Evolutionary conservation across 1,140 invertebrate genomes (phyloP).

Genomic region (Elymnias hypermnestra): DNA sequence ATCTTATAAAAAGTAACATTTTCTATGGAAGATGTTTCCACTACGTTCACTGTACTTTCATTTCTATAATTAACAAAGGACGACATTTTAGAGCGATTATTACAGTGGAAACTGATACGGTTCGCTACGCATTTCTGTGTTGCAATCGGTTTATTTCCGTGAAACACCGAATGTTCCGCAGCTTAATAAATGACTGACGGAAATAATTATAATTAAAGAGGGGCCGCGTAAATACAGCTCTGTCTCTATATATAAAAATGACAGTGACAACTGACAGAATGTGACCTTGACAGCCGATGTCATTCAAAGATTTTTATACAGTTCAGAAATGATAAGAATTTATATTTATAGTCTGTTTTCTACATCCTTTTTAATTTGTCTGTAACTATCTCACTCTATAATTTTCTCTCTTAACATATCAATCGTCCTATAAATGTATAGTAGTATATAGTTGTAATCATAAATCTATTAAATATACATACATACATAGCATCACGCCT

Average conservation of each 20-base stretch:
- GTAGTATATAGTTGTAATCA: too few species aligned
- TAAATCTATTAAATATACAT: too few species aligned
- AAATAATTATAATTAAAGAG: constrained; percentile 5
- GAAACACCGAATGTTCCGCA: constrained; percentile 9
- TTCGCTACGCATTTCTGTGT: constrained; percentile 12
- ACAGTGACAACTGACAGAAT: not conserved
- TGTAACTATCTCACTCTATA: too few species aligned
- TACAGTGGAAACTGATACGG: not conserved
- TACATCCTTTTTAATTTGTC: too few species aligned
- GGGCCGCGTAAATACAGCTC: constrained; percentile 6
- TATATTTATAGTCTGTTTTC: too few species aligned
- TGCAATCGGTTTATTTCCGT: constrained; percentile 1
- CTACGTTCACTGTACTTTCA: constrained; percentile 58
- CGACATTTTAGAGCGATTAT: constrained; percentile 38
- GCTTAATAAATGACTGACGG: not conserved
- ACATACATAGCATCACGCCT: too few species aligned
- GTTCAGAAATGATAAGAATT: too few species aligned
- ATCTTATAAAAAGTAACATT: constrained; percentile 73
- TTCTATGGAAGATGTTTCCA: constrained; percentile 60
- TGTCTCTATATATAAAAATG: too few species aligned
- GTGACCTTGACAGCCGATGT: not conserved
- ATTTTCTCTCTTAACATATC: too few species aligned
- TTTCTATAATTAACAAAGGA: constrained; percentile 59
- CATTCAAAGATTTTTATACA: too few species aligned
- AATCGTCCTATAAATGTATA: too few species aligned